Percentiles rank a stretch among this genome's conserved stretches.
Evolutionary conservation across 2,888 invertebrate genomes (phyloP).

Genomic region (Scaptomyza reducta): DNA sequence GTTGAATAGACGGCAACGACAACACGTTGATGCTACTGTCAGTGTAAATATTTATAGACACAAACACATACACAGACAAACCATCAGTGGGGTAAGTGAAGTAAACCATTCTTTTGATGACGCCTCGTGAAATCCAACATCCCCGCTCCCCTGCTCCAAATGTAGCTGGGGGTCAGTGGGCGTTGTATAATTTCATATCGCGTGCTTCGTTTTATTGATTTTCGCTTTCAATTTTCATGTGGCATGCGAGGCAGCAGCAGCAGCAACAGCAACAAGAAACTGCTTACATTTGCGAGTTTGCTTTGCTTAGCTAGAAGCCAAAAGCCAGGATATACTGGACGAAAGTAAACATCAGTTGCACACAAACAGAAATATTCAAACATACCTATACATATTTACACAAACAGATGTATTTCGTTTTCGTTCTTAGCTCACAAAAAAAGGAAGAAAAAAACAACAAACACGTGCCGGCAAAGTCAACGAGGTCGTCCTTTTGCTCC

Average conservation of each 20-base stretch:
- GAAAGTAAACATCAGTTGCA: conserved; percentile 30
- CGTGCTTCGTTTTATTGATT: conserved; percentile 72
- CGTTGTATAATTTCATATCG: conserved; percentile 62
- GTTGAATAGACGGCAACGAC: conserved; percentile 48
- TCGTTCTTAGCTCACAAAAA: conserved; percentile 13
- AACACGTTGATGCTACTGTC: conserved; percentile 37
- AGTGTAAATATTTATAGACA: conserved; percentile 54
- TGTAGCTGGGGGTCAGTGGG: conserved; percentile 64
- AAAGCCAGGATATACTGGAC: conserved; percentile 38
- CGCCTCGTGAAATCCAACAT: conserved; percentile 10
- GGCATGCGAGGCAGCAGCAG: conserved; percentile 52
- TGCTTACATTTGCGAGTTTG: conserved; percentile 60
- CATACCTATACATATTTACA: conserved; percentile 7
- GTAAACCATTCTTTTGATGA: conserved; percentile 30
- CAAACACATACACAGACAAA: conserved; percentile 8
- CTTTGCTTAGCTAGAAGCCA: conserved; percentile 10
- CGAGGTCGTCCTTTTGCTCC: conserved; percentile 56
- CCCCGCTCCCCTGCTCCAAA: background rate
- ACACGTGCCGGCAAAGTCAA: conserved; percentile 71
- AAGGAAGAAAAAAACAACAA: background rate
- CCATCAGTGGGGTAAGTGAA: background rate
- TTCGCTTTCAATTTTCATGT: conserved; percentile 77
- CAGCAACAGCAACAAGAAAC: conserved; percentile 21
- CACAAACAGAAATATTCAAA: conserved; percentile 6
- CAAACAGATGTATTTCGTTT: conserved; percentile 40